phyloP scores from a whole-genome alignment of 2,797 vertebrate species.

The Ptychobarbus kaznakovi region DNA sequence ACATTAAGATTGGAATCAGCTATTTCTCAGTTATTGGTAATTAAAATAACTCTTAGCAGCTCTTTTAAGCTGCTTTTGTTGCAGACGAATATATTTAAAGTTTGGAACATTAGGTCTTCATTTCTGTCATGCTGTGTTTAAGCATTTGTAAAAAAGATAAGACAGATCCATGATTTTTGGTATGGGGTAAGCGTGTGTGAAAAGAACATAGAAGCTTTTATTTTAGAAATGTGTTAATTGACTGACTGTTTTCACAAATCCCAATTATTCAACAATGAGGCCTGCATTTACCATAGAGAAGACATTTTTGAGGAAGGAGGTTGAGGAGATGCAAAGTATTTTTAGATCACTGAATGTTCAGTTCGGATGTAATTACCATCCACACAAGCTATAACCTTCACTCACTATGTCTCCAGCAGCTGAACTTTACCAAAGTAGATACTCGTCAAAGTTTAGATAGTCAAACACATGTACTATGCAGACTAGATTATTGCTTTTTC shows the following conservation, averaged over 20 bases:
- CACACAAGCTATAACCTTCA: not conserved
- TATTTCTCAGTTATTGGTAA: too few relatives aligned
- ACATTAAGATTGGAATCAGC: too few relatives aligned
- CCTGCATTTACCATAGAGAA: not conserved
- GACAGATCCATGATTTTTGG: too few relatives aligned
- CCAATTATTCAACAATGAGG: not conserved
- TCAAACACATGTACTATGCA: not conserved
- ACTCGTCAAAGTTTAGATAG: conserved; percentile 5
- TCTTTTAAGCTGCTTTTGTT: too few relatives aligned
- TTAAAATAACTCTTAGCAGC: too few relatives aligned
- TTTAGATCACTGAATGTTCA: not conserved
- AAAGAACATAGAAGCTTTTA: too few relatives aligned
- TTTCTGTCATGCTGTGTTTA: too few relatives aligned
- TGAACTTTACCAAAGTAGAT: not conserved
- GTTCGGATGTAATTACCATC: not conserved
- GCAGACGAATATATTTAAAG: too few relatives aligned
- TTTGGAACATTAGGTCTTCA: too few relatives aligned
- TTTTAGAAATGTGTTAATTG: too few relatives aligned
- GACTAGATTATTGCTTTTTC: conserved; percentile 6
- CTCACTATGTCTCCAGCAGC: not conserved
- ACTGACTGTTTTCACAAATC: not conserved
- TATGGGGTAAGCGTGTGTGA: too few relatives aligned
- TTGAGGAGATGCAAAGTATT: not conserved
- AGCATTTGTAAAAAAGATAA: too few relatives aligned
- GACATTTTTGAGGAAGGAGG: not conserved